Evolutionary conservation across 2,888 invertebrate genomes (phyloP), one percentile per base, ranked within the genome.

Genomic region (Leucophenga montana): DNA sequence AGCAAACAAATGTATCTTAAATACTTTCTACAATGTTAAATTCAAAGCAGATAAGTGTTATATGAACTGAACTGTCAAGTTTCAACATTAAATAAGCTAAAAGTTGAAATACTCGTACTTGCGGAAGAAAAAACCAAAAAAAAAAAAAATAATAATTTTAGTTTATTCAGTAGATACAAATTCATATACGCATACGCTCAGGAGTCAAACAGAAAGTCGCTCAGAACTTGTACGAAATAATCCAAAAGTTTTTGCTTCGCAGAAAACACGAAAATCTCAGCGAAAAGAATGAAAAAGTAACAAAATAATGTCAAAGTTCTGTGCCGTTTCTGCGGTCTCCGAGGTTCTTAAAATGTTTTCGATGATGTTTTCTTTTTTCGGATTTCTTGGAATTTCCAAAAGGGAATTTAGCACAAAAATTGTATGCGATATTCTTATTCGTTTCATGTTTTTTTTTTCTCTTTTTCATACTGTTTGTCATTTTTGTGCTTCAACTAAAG

Each of bases 261-360:
- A 77, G 78, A 81, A 82, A 82, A 81, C 80, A 81, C 76, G 80
- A 78, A 79, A 81, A 68, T 72, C 77, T 76, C 78, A 62, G 44
- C 44, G 50, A 65, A 27, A 56, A 65, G 22, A 65, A 57, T 33
- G 57, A 57, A 31, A 66, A 65, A 50, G 31, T 57, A 76, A 75
- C 78, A 75, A 71, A 78, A 77, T 82, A 83, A 83, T 82, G 84
- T 82, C 80, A 83, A 83, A 81, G 82, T 79, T 78, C 78, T 66
- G 18, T 54, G 31, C 46, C 56, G 61, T 27, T 80, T 75, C 75
- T 82, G 79, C 76, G 81, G 81, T 82, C 81, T 82, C 74, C 74
- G 77, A 81, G 78, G 79, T 83, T 82, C 83, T 78, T 82, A 78
- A 78, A 82, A 83, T 82, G 82, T 82, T 80, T 79, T 76, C 61